Evolutionary conservation across 1,140 invertebrate species (phyloP).

Genomic region (Sycophila sp.): DNA sequence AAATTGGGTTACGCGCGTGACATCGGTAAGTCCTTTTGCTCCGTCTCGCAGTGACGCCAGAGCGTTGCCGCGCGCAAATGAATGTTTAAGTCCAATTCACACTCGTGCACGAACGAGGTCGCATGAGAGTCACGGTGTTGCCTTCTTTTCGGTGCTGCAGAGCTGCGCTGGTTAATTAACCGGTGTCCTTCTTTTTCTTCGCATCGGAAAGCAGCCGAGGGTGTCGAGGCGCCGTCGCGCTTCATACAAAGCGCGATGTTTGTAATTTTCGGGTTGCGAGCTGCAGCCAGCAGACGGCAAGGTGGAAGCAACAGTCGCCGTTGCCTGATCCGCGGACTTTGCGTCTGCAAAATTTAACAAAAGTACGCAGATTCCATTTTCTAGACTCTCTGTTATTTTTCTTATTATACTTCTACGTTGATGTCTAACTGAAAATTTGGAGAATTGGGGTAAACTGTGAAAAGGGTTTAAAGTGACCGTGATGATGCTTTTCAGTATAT

Average conservation of each 20-base stretch:
- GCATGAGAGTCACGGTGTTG: too few relatives aligned
- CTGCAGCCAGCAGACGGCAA: too few relatives aligned
- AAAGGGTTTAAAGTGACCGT: too few relatives aligned
- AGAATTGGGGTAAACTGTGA: too few relatives aligned
- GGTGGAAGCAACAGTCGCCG: not conserved
- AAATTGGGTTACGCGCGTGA: slow-evolving; percentile 50
- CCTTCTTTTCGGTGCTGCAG: not conserved
- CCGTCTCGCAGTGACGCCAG: too few relatives aligned
- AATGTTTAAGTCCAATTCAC: not conserved
- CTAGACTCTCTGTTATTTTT: too few relatives aligned
- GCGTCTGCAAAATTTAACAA: too few relatives aligned
- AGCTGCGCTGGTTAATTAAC: slow-evolving; percentile 44
- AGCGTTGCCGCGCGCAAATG: too few relatives aligned
- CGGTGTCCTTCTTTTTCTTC: slow-evolving; percentile 1
- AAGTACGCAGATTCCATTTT: too few relatives aligned
- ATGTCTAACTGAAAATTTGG: too few relatives aligned
- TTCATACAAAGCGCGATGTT: not conserved
- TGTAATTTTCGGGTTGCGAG: not conserved
- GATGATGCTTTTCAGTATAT: too few relatives aligned
- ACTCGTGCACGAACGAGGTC: not conserved
- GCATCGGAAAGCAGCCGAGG: not conserved
- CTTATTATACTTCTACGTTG: too few relatives aligned
- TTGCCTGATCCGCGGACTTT: not conserved
- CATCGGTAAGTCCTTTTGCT: slow-evolving; percentile 38
- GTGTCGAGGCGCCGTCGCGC: not conserved